Conservation (phyloP, 2,888 invertebrate species). For the Heteropelma amictum region DNA sequence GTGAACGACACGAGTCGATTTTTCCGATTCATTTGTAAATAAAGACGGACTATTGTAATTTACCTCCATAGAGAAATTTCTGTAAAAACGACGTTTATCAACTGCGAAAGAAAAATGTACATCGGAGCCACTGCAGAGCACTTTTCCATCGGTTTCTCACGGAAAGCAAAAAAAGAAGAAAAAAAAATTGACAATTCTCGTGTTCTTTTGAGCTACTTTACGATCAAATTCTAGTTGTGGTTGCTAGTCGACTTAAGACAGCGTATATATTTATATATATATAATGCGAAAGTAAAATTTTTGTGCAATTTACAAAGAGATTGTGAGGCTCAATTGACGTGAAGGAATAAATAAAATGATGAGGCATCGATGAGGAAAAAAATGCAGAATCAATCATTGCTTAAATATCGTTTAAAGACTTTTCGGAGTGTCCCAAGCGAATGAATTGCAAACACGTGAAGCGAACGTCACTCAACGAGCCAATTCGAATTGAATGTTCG, state of each 20-base stretch:
- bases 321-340: constrained; percentile 26
- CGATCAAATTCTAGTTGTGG: constrained; percentile 54
- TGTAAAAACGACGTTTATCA: too few species aligned
- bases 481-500: constrained; percentile 75
- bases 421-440: constrained; percentile 40
- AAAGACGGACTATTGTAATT: not conserved
- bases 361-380: not conserved
- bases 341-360: not conserved
- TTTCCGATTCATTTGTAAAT: constrained; percentile 8
- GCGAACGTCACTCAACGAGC: constrained; percentile 55
- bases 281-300: constrained; percentile 44
- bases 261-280: constrained; percentile 12
- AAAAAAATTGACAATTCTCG: too few species aligned
- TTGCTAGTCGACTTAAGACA: constrained; percentile 55
- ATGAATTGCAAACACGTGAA: constrained; percentile 18
- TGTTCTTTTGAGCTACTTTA: constrained; percentile 32
- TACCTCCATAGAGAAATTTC: not conserved
- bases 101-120: too few species aligned
- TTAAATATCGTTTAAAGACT: constrained; percentile 39
- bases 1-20: constrained; percentile 45
- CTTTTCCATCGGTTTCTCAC: not conserved
- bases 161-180: not conserved
- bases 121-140: too few species aligned
- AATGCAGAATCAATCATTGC: constrained; percentile 8
- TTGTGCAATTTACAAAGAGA: constrained; percentile 53